Evolutionary conservation across 2,888 invertebrate genomes (phyloP).

Genomic region (Torymus texanus): DNA sequence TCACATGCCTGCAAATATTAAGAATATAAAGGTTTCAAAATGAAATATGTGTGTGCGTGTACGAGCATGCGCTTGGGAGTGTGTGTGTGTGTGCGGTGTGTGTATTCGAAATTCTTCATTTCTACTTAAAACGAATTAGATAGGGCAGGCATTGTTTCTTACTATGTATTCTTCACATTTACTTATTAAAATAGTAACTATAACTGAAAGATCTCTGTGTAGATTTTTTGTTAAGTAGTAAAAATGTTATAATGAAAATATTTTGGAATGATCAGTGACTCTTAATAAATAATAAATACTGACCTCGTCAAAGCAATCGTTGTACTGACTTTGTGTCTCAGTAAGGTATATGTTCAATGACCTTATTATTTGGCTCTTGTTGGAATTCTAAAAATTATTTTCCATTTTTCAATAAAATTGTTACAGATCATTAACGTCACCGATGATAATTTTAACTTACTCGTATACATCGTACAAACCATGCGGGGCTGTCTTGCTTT

Average conservation of each 20-base stretch:
- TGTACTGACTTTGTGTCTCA: conserved; percentile 69
- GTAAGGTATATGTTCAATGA: conserved; percentile 63
- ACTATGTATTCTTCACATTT: too few relatives aligned
- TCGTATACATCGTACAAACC: conserved; percentile 33
- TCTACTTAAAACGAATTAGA: too few relatives aligned
- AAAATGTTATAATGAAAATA: too few relatives aligned
- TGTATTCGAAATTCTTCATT: too few relatives aligned
- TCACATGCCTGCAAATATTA: conserved; percentile 66
- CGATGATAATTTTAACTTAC: conserved; percentile 44
- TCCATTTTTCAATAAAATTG: conserved; percentile 18
- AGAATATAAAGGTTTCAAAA: conserved; percentile 40
- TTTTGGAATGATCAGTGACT: too few relatives aligned
- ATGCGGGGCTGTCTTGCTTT: conserved; percentile 37
- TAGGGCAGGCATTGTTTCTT: too few relatives aligned
- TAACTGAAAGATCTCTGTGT: too few relatives aligned
- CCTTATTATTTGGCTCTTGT: conserved; percentile 65
- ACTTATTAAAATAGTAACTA: too few relatives aligned
- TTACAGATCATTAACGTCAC: background rate
- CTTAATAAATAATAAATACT: conserved; percentile 7
- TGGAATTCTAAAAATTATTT: conserved; percentile 64
- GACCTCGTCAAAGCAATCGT: conserved; percentile 70
- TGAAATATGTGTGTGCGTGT: background rate
- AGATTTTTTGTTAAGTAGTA: too few relatives aligned
- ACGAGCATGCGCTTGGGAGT: too few relatives aligned
- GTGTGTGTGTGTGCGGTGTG: too few relatives aligned